Conservation (phyloP, 2,888 invertebrate species). For the Archips crataeganus region DNA sequence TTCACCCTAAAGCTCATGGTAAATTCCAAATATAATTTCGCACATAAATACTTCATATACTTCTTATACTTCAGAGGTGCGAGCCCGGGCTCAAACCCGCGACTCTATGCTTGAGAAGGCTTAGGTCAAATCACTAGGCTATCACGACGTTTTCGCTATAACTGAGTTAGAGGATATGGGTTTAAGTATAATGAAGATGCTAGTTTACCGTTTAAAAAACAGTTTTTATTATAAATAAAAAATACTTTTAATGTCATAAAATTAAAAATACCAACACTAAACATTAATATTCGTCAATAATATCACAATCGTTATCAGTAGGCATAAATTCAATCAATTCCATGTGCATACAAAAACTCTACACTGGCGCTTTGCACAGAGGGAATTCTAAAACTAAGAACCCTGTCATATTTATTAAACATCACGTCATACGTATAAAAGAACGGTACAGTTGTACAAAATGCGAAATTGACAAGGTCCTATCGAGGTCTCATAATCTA, state of each 20-base stretch:
- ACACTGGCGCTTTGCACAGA: slow-evolving; percentile 11
- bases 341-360: background rate
- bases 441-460: slow-evolving; percentile 26
- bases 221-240: slow-evolving; percentile 29
- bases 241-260: slow-evolving; percentile 47
- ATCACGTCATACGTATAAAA: slow-evolving; percentile 36
- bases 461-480: slow-evolving; percentile 29
- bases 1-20: too few species aligned
- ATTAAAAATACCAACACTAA: slow-evolving; percentile 63
- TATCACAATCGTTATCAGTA: slow-evolving; percentile 62
- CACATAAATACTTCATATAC: too few species aligned
- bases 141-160: too few species aligned
- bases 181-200: background rate
- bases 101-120: too few species aligned
- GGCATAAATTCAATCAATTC: slow-evolving; percentile 43
- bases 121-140: too few species aligned
- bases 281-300: slow-evolving; percentile 52
- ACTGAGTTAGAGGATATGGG: background rate
- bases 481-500: slow-evolving; percentile 60
- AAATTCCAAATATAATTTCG: too few species aligned
- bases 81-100: too few species aligned
- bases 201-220: background rate
- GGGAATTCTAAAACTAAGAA: slow-evolving; percentile 30
- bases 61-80: too few species aligned
- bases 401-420: slow-evolving; percentile 36